Conservation (phyloP, 2,797 vertebrate species). For the Etheostoma nigrum region DNA sequence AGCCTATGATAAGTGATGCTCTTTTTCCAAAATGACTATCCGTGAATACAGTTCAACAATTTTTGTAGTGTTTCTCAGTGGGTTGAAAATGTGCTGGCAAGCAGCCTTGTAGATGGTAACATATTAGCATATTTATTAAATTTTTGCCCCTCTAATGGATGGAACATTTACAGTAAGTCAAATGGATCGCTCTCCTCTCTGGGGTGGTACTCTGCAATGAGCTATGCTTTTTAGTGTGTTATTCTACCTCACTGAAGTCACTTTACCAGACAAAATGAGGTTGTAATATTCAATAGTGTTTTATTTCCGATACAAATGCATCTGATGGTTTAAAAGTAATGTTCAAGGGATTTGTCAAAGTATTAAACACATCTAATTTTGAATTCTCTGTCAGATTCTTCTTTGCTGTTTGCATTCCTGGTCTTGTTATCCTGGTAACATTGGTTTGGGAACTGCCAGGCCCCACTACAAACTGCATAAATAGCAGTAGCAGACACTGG, state of each 20-base stretch:
- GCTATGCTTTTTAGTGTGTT: constrained; percentile 39
- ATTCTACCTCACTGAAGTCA: constrained; percentile 36
- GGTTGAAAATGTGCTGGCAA: constrained; percentile 63
- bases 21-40: constrained; percentile 62
- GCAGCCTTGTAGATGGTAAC: constrained; percentile 57
- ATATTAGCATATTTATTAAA: constrained; percentile 83
- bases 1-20: constrained; percentile 70
- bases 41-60: constrained; percentile 59
- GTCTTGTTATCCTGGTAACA: constrained; percentile 50
- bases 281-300: constrained; percentile 26
- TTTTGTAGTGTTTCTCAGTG: constrained; percentile 57
- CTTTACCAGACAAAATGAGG: constrained; percentile 31
- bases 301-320: constrained; percentile 16
- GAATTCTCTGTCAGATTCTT: constrained; percentile 19
- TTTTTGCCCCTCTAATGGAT: constrained; percentile 76
- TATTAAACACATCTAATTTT: constrained; percentile 19
- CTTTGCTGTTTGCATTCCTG: constrained; percentile 27
- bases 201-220: constrained; percentile 20
- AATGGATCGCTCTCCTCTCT: constrained; percentile 63
- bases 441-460: constrained; percentile 50
- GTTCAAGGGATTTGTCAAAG: constrained; percentile 29
- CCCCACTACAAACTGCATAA: constrained; percentile 52
- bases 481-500: constrained; percentile 65
- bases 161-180: constrained; percentile 76
- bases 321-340: constrained; percentile 30